Evolutionary conservation across 2,113 vertebrate genomes (phyloP).

Genomic region (Barbus barbus): DNA sequence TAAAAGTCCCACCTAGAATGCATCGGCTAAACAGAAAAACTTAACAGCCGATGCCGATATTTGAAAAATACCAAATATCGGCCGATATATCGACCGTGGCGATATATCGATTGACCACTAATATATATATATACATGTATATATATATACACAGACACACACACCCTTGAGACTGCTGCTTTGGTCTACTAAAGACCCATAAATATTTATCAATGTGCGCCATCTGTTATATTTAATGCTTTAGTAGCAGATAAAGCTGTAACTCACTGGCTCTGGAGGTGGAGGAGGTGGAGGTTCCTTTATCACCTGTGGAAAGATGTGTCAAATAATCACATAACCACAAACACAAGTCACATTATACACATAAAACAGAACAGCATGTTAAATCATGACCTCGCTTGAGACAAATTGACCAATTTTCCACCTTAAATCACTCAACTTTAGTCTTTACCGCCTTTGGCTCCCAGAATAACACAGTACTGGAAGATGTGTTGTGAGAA

Average conservation of each 20-base stretch:
- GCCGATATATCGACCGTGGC: no score
- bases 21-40: no score
- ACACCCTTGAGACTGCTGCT: no score
- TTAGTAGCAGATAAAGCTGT: background rate
- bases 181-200: no score
- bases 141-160: no score
- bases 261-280: conserved; percentile 84
- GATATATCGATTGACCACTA: no score
- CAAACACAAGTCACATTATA: background rate
- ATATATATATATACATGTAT: no score
- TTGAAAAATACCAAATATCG: no score
- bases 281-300: conserved; percentile 81
- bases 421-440: background rate
- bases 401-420: background rate
- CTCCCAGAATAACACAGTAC: background rate
- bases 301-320: conserved; percentile 73
- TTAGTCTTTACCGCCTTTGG: background rate
- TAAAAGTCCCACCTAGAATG: no score
- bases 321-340: background rate
- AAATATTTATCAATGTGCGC: no score
- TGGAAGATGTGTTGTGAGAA: background rate
- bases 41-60: no score
- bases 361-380: background rate
- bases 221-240: no score
- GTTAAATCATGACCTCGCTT: background rate